A percentile compares a stretch with the other conserved stretches of the same genome.
Evolutionary conservation across 1,140 invertebrate species (phyloP).

Genomic region (Fopius arisanus): DNA sequence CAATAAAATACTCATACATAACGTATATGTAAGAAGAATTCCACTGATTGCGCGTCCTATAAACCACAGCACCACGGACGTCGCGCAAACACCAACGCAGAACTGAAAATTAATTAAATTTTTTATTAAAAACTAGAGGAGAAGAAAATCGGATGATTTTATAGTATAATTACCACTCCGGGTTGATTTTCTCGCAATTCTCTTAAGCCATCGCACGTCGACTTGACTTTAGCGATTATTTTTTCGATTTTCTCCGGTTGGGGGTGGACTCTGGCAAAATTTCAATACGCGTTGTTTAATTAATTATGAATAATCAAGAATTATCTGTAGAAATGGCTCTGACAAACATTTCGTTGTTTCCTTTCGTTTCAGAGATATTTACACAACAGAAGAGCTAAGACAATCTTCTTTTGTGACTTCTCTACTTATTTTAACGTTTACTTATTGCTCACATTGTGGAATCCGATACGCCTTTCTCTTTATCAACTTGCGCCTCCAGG

Average conservation of each 20-base stretch:
- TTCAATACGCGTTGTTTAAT: background rate
- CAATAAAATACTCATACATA: constrained; percentile 54
- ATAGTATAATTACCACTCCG: constrained; percentile 47
- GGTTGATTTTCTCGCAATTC: constrained; percentile 54
- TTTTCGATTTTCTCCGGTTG: constrained; percentile 49
- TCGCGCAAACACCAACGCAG: constrained; percentile 45
- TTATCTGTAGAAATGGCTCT: too few species aligned
- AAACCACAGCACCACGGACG: constrained; percentile 53
- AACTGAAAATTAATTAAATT: constrained; percentile 54
- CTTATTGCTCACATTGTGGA: constrained; percentile 45
- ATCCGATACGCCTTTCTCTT: constrained; percentile 39
- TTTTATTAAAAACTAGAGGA: constrained; percentile 16
- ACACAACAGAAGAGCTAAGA: too few species aligned
- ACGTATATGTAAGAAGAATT: constrained; percentile 47
- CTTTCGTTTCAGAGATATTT: too few species aligned
- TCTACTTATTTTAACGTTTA: too few species aligned
- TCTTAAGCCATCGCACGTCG: constrained; percentile 40
- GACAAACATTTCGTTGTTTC: too few species aligned
- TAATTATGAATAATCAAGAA: too few species aligned
- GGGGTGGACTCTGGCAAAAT: constrained; percentile 44
- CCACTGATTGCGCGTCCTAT: constrained; percentile 49
- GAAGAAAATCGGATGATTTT: background rate
- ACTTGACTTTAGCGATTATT: constrained; percentile 47
- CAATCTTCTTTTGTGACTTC: too few species aligned
- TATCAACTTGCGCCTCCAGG: constrained; percentile 51